Percentiles rank a stretch among this genome's conserved stretches.
These are phyloP conservation scores for Cydia pomonella DNA, from an alignment of 1,140 invertebrate species.

Conservation along the genomic window DNA sequence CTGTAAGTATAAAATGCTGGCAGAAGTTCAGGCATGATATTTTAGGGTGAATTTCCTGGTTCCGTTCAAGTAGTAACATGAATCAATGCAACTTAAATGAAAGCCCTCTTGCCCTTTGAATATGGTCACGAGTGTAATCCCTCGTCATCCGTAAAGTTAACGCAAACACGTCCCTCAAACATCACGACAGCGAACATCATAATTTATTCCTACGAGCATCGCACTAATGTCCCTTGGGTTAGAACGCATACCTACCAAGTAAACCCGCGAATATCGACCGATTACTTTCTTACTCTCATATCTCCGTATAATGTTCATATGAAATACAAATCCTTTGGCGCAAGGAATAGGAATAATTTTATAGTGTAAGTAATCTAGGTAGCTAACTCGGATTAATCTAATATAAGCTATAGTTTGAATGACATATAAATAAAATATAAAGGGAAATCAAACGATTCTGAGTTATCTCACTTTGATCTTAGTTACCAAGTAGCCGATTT, in stretches of 20 bases:
- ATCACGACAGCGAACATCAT: not conserved
- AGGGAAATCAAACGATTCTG: no score
- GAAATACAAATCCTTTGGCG: not conserved
- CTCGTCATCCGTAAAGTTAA: not conserved
- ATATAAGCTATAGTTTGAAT: no score
- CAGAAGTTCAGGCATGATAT: no score
- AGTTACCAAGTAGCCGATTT: no score
- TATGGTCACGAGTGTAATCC: not conserved
- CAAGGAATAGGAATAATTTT: not conserved
- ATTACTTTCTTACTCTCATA: not conserved
- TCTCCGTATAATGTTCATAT: not conserved
- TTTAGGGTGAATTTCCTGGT: not conserved
- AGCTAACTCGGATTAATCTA: no score
- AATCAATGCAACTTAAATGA: not conserved
- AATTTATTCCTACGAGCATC: not conserved
- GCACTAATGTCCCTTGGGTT: not conserved
- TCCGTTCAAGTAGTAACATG: not conserved
- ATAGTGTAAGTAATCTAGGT: not conserved
- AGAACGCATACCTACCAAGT: not conserved
- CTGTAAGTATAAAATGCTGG: no score
- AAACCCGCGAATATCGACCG: not conserved
- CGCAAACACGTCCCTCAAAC: not conserved
- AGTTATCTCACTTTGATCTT: no score
- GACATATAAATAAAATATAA: no score
- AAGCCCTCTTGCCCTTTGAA: not conserved